Conservation (phyloP, 1,140 invertebrate species). For the Trinorchestia longiramus region DNA sequence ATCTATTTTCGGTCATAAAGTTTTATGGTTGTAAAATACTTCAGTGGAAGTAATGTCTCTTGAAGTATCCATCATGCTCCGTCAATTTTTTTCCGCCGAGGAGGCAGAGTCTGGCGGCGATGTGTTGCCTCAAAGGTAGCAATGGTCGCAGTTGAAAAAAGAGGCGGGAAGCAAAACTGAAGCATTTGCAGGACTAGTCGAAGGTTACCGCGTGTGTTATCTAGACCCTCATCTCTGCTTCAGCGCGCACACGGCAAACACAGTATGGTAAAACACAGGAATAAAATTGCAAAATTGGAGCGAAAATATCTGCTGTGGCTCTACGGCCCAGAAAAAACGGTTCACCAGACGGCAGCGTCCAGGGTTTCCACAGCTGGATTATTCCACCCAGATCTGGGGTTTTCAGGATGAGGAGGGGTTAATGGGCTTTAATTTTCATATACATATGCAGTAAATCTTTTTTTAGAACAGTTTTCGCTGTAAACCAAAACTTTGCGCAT, state of each 20-base stretch:
- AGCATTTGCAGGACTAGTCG: not conserved
- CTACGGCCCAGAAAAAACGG: not conserved
- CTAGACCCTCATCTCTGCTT: not conserved
- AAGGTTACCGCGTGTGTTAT: not conserved
- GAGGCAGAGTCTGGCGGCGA: not conserved
- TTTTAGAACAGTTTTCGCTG: too few relatives aligned
- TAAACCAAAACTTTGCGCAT: too few relatives aligned
- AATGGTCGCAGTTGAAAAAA: not conserved
- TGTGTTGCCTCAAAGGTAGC: not conserved
- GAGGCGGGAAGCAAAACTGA: not conserved
- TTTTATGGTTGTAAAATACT: not conserved
- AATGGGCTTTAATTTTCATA: too few relatives aligned
- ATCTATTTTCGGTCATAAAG: not conserved
- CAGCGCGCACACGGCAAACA: not conserved
- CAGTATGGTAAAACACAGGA: not conserved
- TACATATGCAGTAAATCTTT: too few relatives aligned
- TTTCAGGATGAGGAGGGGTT: too few relatives aligned
- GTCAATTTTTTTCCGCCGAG: not conserved
- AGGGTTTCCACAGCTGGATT: too few relatives aligned
- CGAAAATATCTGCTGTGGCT: not conserved
- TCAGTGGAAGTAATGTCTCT: not conserved
- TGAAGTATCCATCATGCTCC: not conserved
- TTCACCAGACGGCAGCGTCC: too few relatives aligned
- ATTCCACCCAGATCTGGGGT: too few relatives aligned
- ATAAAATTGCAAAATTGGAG: not conserved